These are phyloP conservation scores for Athalia rosae DNA, from an alignment of 2,888 invertebrate species.

Conservation along the genomic window DNA sequence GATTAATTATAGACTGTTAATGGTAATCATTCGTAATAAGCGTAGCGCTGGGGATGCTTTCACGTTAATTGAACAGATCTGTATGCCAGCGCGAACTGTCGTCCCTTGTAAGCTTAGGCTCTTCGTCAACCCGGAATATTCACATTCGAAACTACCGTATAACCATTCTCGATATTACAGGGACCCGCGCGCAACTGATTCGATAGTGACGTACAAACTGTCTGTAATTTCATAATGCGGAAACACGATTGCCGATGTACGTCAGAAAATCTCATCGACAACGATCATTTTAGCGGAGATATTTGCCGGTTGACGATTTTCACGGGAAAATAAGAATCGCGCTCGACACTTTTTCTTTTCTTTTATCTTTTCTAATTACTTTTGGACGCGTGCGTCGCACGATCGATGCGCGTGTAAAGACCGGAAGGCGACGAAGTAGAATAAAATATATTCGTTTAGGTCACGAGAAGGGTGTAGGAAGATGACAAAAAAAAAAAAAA, in stretches of 20 bases:
- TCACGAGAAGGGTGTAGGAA: conserved; percentile 4
- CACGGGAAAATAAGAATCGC: too few species aligned
- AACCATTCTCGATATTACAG: too few species aligned
- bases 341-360: too few species aligned
- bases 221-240: too few species aligned
- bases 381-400: too few species aligned
- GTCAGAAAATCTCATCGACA: too few species aligned
- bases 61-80: conserved; percentile 32
- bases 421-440: background rate
- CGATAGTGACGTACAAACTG: background rate
- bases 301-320: too few species aligned
- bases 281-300: too few species aligned
- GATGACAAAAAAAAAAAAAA: background rate
- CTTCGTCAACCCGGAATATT: conserved; percentile 11
- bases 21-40: conserved; percentile 30
- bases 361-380: too few species aligned
- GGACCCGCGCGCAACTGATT: background rate
- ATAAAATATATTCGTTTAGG: conserved; percentile 27
- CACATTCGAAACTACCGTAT: background rate
- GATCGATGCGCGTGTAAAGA: background rate
- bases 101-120: conserved; percentile 32
- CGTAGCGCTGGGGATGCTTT: conserved; percentile 22
- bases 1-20: conserved; percentile 37
- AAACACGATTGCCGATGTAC: too few species aligned
- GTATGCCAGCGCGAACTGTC: background rate